Conservation (phyloP, 2,113 vertebrate species). For the Neotoma lepida region DNA sequence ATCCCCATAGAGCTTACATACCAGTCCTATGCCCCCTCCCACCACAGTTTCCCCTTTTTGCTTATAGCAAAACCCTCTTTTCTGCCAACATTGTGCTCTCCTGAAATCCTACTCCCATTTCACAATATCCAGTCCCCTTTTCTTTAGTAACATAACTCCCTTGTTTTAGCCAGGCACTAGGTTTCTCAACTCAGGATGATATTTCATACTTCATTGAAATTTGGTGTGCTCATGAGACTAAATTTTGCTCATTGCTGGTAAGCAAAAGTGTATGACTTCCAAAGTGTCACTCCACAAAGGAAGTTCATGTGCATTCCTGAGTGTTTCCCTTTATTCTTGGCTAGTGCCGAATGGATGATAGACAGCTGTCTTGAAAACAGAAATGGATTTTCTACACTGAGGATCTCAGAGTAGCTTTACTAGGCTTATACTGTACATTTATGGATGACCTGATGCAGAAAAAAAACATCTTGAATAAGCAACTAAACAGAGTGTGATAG, state of each 20-base stretch:
- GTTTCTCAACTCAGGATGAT: not conserved
- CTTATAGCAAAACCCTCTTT: not conserved
- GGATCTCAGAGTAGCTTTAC: not conserved
- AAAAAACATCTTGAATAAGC: not conserved
- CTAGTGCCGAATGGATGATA: not conserved
- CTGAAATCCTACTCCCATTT: constrained; percentile 6
- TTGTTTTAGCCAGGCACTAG: constrained; percentile 17
- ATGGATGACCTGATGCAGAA: not conserved
- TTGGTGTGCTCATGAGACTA: constrained; percentile 27
- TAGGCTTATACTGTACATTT: constrained; percentile 9
- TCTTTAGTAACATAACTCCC: not conserved
- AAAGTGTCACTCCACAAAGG: not conserved
- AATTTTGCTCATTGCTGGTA: not conserved
- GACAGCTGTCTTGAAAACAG: not conserved
- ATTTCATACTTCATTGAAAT: constrained; percentile 27
- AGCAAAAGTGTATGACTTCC: not conserved
- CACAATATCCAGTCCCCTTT: not conserved
- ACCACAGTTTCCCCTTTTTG: no score
- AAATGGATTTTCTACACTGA: not conserved
- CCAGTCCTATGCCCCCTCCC: not conserved
- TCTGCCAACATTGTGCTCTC: not conserved
- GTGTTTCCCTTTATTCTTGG: constrained; percentile 31
- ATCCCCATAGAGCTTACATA: not conserved
- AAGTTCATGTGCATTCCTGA: not conserved
- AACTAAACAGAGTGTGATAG: not conserved